These are phyloP conservation scores for Pterocles orientalis DNA, from an alignment of 2,113 vertebrate species.

Conservation along the genomic window DNA sequence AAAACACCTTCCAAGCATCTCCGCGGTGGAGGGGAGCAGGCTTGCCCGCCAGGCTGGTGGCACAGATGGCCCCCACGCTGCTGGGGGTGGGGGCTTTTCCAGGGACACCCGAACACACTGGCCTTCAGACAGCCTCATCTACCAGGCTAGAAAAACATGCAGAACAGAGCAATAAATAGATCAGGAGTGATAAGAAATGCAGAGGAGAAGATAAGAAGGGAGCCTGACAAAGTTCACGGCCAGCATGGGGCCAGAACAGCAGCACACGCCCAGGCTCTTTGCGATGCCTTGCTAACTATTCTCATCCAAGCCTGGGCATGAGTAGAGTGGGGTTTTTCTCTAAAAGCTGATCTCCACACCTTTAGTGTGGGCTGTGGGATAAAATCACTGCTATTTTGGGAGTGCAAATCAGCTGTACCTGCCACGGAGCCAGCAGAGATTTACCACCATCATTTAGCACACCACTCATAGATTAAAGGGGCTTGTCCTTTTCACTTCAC, in stretches of 20 bases:
- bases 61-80: background rate
- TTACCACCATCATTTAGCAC: slow-evolving; percentile 38
- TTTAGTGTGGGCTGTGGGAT: background rate
- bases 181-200: background rate
- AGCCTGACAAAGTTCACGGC: background rate
- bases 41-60: background rate
- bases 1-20: background rate
- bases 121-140: background rate
- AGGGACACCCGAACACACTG: background rate
- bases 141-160: background rate
- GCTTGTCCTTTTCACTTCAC: slow-evolving; percentile 56
- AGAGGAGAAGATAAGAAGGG: background rate
- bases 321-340: background rate
- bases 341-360: background rate
- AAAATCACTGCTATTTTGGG: slow-evolving; percentile 3
- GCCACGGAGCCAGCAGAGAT: background rate
- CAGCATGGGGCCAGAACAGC: fast-evolving
- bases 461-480: slow-evolving; percentile 44
- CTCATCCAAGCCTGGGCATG: background rate
- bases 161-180: slow-evolving; percentile 8
- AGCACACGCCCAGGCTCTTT: background rate
- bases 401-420: slow-evolving; percentile 18
- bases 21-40: background rate
- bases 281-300: background rate
- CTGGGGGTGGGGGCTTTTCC: background rate